A percentile compares a stretch with the other conserved stretches of the same genome.
Evolutionary conservation across 2,888 invertebrate genomes (phyloP).

Genomic region (Argyresthia goedartella): DNA sequence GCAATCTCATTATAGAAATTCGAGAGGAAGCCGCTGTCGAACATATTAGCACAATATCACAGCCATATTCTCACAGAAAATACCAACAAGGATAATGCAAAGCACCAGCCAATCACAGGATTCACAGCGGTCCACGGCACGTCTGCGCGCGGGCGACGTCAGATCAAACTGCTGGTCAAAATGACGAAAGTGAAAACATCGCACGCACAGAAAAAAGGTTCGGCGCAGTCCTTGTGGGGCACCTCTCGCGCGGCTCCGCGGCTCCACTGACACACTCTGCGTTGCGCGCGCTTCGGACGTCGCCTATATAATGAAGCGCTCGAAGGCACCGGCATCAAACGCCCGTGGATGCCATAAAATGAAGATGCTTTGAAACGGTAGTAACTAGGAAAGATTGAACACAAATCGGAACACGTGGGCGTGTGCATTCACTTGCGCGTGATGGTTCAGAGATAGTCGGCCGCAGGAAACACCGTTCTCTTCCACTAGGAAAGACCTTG

Average conservation of each 20-base stretch:
- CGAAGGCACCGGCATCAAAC: constrained; percentile 56
- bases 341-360: constrained; percentile 59
- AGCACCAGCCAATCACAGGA: constrained; percentile 62
- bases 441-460: constrained; percentile 65
- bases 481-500: constrained; percentile 73
- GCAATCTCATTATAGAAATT: constrained; percentile 69
- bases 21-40: constrained; percentile 61
- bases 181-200: constrained; percentile 71
- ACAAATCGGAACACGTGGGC: constrained; percentile 61
- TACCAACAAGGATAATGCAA: constrained; percentile 42
- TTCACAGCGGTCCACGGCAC: constrained; percentile 60
- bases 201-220: constrained; percentile 68
- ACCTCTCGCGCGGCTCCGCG: constrained; percentile 65
- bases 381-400: constrained; percentile 57
- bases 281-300: constrained; percentile 59
- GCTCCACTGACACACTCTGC: constrained; percentile 68
- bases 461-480: constrained; percentile 72
- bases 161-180: constrained; percentile 70
- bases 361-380: constrained; percentile 64
- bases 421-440: constrained; percentile 60
- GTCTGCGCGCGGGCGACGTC: constrained; percentile 68
- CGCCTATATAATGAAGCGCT: constrained; percentile 66
- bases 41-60: constrained; percentile 69
- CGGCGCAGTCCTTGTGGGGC: constrained; percentile 66
- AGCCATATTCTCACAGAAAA: constrained; percentile 58